These are phyloP conservation scores for Conopomorpha cramerella DNA, from an alignment of 1,140 invertebrate genomes.

Conservation along the genomic window DNA sequence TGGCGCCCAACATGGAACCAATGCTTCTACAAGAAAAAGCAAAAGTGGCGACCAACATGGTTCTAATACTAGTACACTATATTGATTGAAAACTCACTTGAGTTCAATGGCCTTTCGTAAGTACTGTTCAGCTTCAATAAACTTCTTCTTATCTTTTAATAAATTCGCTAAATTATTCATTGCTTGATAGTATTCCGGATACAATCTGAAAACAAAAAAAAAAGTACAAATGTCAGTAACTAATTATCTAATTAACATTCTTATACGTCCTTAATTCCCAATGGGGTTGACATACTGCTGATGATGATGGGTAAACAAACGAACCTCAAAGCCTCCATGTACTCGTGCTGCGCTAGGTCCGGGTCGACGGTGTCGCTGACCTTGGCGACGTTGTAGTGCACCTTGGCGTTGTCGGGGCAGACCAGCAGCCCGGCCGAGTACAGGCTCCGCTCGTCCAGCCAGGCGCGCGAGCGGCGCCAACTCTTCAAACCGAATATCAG, in stretches of 20 bases:
- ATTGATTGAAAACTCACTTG: slow-evolving; percentile 72
- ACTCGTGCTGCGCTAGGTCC: slow-evolving; percentile 74
- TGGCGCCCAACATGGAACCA: too few species aligned
- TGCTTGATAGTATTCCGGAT: slow-evolving; percentile 93
- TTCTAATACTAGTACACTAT: too few species aligned
- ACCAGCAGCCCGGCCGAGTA: slow-evolving; percentile 75
- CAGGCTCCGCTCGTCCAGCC: slow-evolving; percentile 75
- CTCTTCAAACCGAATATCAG: slow-evolving; percentile 66
- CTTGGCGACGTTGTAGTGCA: slow-evolving; percentile 96
- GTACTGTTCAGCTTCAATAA: slow-evolving; percentile 75
- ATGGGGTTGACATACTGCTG: too few species aligned
- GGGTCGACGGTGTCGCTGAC: slow-evolving; percentile 80
- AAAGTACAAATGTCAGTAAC: too few species aligned
- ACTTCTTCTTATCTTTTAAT: slow-evolving; percentile 76
- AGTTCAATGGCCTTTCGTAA: slow-evolving; percentile 75
- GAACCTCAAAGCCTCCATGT: slow-evolving; percentile 79
- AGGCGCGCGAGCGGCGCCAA: slow-evolving; percentile 74
- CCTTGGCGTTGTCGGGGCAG: slow-evolving; percentile 90
- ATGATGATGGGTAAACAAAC: too few species aligned
- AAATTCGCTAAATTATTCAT: slow-evolving; percentile 97
- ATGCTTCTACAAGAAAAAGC: too few species aligned
- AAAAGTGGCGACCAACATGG: too few species aligned
- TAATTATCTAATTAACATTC: too few species aligned
- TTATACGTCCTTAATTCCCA: too few species aligned
- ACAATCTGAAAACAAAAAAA: slow-evolving; percentile 63